Evolutionary conservation across 2,797 vertebrate species (phyloP).

Genomic region (Poeciliopsis paucimaculata): DNA sequence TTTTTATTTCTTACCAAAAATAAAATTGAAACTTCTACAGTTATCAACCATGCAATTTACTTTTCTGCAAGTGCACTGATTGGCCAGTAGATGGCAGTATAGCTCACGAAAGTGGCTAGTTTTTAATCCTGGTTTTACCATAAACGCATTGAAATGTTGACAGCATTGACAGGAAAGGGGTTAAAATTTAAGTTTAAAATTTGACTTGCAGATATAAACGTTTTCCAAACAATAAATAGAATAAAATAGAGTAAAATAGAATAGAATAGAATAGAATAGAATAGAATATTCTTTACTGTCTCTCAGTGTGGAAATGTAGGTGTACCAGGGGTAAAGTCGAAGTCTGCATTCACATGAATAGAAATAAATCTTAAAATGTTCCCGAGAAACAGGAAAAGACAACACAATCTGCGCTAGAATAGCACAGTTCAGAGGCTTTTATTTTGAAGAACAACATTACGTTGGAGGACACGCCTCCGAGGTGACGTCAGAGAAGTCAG

Average conservation of each 20-base stretch:
- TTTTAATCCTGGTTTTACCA: not conserved
- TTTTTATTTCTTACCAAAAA: not conserved
- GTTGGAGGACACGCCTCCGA: conserved; percentile 17
- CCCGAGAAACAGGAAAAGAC: not conserved
- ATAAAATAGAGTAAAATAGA: not conserved
- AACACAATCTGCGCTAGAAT: too few relatives aligned
- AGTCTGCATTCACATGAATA: not conserved
- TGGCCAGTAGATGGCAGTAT: not conserved
- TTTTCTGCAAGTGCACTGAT: not conserved
- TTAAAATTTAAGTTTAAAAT: not conserved
- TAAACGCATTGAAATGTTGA: not conserved
- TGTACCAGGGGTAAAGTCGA: not conserved
- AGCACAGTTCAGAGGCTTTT: conserved; percentile 26
- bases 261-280: not conserved
- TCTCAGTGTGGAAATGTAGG: not conserved
- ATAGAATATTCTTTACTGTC: not conserved
- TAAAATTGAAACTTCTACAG: not conserved
- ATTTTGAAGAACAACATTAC: conserved; percentile 49
- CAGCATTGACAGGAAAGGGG: not conserved
- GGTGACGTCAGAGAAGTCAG: conserved; percentile 42
- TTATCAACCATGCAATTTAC: not conserved
- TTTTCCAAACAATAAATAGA: not conserved
- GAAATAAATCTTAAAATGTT: not conserved
- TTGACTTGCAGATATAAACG: not conserved
- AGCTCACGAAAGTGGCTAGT: not conserved